These are phyloP conservation scores for Anhinga anhinga DNA, from an alignment of 2,113 vertebrate species.

Conservation along the genomic window DNA sequence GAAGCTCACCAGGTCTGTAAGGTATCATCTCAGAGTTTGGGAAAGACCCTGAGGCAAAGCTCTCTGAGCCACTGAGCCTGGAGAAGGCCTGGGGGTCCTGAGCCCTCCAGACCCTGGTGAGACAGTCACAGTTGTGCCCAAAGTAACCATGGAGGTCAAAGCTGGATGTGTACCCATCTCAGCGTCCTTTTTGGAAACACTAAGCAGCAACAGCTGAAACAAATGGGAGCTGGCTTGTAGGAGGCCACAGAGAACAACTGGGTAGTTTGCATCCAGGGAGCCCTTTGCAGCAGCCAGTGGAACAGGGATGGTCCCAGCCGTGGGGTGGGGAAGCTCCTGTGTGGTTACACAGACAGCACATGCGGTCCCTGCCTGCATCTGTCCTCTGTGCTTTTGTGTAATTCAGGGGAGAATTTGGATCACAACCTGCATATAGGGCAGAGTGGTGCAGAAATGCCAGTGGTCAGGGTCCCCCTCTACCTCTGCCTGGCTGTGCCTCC, in stretches of 20 bases:
- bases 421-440: too few relatives aligned
- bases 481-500: neutral
- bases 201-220: neutral
- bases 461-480: neutral
- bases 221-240: neutral
- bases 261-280: neutral
- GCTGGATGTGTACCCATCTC: neutral
- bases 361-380: accelerated
- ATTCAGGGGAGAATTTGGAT: neutral
- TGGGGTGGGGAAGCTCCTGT: neutral
- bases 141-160: neutral
- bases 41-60: neutral
- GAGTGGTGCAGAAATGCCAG: neutral
- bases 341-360: neutral
- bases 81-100: neutral
- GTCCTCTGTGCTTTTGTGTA: neutral
- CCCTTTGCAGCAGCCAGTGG: neutral
- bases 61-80: neutral
- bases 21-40: neutral
- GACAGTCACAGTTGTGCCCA: neutral
- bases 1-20: neutral
- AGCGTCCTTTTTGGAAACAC: neutral
- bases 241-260: neutral
- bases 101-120: neutral
- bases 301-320: accelerated